These are phyloP conservation scores for Volucella inflata DNA, from an alignment of 2,888 invertebrate species.

Conservation along the genomic window DNA sequence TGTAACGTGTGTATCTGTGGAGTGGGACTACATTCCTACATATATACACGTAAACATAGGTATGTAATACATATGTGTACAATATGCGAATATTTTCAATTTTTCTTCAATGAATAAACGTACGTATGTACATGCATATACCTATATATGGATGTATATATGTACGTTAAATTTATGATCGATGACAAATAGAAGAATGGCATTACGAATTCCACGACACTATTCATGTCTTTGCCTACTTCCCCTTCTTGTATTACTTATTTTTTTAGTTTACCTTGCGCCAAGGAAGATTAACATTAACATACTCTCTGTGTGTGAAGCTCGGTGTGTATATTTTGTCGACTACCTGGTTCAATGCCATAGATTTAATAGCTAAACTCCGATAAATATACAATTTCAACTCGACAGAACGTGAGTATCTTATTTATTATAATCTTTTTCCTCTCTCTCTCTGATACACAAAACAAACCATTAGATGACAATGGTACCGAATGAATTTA, in stretches of 20 bases:
- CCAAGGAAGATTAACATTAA: conserved; percentile 43
- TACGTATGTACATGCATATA: background rate
- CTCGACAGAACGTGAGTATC: conserved; percentile 53
- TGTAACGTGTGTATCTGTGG: conserved; percentile 4
- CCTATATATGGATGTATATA: background rate
- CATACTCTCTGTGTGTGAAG: background rate
- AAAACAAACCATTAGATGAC: conserved; percentile 62
- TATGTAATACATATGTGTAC: background rate
- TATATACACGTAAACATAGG: background rate
- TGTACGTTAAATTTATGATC: background rate
- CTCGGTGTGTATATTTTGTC: conserved; percentile 5
- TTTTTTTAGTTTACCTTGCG: conserved; percentile 32
- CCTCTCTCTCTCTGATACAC: conserved; percentile 13
- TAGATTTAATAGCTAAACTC: conserved; percentile 43
- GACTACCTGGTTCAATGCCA: conserved; percentile 53
- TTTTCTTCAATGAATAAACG: no score
- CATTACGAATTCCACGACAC: background rate
- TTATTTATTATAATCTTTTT: conserved; percentile 44
- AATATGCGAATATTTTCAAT: no score
- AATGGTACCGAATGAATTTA: conserved; percentile 63
- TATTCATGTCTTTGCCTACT: background rate
- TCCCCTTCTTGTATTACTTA: background rate
- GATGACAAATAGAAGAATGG: background rate
- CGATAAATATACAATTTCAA: conserved; percentile 46
- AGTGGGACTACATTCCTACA: background rate